Conservation (phyloP, 2,113 vertebrate species). For the Thomomys bottae region DNA sequence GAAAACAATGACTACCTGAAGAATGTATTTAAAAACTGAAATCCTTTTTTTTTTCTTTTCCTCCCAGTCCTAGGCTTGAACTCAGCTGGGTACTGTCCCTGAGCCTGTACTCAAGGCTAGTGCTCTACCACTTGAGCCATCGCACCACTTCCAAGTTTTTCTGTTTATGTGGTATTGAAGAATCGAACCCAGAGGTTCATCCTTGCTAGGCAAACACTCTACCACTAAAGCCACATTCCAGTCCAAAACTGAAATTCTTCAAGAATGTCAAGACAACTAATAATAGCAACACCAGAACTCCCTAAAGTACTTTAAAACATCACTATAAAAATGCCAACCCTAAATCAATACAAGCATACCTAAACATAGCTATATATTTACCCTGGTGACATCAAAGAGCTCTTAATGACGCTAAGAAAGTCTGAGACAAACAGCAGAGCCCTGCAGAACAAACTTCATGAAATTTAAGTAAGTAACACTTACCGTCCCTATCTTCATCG, state of each 20-base stretch:
- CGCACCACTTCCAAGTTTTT: too few species aligned
- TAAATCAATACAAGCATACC: constrained; percentile 5
- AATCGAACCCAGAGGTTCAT: too few species aligned
- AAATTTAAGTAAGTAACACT: constrained; percentile 68
- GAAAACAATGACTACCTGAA: not conserved
- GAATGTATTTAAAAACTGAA: constrained; percentile 20
- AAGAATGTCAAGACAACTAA: not conserved
- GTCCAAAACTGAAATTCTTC: not conserved
- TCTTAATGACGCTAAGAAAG: not conserved
- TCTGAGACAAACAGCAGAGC: not conserved
- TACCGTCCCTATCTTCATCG: constrained; percentile 98
- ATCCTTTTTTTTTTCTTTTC: too few species aligned
- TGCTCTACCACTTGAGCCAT: too few species aligned
- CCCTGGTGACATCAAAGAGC: not conserved
- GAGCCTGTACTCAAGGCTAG: too few species aligned
- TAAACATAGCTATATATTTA: not conserved
- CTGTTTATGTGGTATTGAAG: too few species aligned
- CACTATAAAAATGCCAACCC: not conserved
- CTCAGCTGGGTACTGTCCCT: too few species aligned
- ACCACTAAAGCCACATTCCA: too few species aligned
- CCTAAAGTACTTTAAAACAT: not conserved
- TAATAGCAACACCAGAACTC: not conserved
- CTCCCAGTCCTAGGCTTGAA: too few species aligned
- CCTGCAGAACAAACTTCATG: not conserved
- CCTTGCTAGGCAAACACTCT: too few species aligned